These are phyloP conservation scores for Malurus melanocephalus DNA, from an alignment of 2,113 vertebrate species.

Conservation along the genomic window DNA sequence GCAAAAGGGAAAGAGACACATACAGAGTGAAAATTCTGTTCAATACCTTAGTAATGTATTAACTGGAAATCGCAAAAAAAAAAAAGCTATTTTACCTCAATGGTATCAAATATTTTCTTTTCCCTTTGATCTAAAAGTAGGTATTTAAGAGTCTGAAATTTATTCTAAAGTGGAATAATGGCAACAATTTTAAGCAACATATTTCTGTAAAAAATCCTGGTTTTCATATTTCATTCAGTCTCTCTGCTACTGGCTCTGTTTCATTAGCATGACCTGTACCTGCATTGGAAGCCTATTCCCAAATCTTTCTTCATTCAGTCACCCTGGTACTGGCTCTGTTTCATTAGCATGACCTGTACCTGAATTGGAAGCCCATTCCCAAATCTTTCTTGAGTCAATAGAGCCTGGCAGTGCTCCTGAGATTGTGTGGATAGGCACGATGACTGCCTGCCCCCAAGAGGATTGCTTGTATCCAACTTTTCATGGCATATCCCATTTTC, in stretches of 20 bases:
- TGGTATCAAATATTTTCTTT: neutral
- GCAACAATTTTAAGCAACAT: neutral
- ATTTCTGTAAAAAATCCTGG: rapidly evolving
- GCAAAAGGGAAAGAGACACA: neutral
- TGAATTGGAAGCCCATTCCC: neutral
- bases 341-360: neutral
- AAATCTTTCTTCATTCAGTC: neutral
- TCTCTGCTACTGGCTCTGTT: neutral
- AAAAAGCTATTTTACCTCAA: neutral
- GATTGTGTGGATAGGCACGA: neutral
- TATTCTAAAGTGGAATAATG: neutral
- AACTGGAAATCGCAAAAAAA: neutral
- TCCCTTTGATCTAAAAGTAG: neutral
- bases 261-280: neutral
- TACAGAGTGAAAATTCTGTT: neutral
- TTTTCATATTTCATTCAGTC: neutral
- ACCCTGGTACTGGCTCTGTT: neutral
- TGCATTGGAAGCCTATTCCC: neutral
- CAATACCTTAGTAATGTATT: neutral
- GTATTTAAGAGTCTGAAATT: neutral
- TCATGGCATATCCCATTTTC: neutral
- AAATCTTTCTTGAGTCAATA: neutral
- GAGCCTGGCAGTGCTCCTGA: neutral
- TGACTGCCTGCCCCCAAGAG: neutral
- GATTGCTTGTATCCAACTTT: neutral